Evolutionary conservation across 1,140 invertebrate species (phyloP).

Genomic region (Chlorops oryzae): DNA sequence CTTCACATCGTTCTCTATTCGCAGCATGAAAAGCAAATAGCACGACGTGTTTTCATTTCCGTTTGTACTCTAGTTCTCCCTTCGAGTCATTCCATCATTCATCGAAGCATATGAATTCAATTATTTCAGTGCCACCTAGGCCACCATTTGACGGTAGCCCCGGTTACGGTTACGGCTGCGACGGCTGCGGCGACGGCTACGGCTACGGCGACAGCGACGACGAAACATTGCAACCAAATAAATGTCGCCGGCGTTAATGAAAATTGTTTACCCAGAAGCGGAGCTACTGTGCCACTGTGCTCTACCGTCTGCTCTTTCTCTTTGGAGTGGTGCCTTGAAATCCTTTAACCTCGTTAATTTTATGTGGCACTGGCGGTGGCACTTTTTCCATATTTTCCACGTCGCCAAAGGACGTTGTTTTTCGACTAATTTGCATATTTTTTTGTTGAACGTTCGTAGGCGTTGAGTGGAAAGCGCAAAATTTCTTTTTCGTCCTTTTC

Average conservation of each 20-base stretch:
- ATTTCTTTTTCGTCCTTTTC: too few relatives aligned
- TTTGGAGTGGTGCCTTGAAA: background rate
- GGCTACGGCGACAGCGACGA: conserved; percentile 15
- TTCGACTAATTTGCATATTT: conserved; percentile 42
- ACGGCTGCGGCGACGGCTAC: too few relatives aligned
- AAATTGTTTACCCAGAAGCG: conserved; percentile 15
- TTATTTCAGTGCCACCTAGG: conserved; percentile 41
- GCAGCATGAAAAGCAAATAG: too few relatives aligned
- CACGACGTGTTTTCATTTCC: conserved; percentile 15
- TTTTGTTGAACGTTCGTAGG: too few relatives aligned
- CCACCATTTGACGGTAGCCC: conserved; percentile 20
- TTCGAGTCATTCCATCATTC: too few relatives aligned
- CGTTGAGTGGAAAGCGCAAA: too few relatives aligned
- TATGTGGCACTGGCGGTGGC: conserved; percentile 32
- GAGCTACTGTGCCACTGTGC: background rate
- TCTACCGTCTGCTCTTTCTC: too few relatives aligned
- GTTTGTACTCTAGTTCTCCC: too few relatives aligned
- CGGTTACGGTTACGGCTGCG: too few relatives aligned
- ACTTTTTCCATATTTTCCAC: conserved; percentile 5
- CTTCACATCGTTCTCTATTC: too few relatives aligned
- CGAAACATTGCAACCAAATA: conserved; percentile 22
- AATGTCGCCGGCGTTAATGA: conserved; percentile 30
- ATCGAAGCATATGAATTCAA: conserved; percentile 48
- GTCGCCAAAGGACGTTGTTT: conserved; percentile 1
- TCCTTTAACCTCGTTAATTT: conserved; percentile 38